phyloP scores from a whole-genome alignment of 2,888 invertebrate genomes.

The Andrena camellia region DNA sequence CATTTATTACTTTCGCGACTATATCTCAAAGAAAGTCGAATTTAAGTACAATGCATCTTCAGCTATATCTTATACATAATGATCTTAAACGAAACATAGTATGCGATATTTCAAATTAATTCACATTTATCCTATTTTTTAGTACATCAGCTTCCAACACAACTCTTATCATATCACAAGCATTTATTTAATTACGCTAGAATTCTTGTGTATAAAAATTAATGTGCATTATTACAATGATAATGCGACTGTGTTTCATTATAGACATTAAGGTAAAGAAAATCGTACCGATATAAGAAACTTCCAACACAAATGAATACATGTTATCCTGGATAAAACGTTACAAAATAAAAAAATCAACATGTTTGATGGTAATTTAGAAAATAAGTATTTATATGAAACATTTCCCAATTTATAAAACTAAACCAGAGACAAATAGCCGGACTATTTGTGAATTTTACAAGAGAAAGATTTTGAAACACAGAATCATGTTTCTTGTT shows the following conservation, averaged over 20 bases:
- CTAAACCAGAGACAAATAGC: slow-evolving; percentile 37
- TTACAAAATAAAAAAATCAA: slow-evolving; percentile 55
- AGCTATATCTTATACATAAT: slow-evolving; percentile 16
- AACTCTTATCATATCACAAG: slow-evolving; percentile 30
- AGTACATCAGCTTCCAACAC: slow-evolving; percentile 25
- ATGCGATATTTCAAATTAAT: slow-evolving; percentile 15
- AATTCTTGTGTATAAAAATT: slow-evolving; percentile 18
- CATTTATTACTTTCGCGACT: slow-evolving; percentile 30
- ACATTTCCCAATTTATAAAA: slow-evolving; percentile 46
- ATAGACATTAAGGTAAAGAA: slow-evolving; percentile 45
- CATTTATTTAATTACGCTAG: slow-evolving; percentile 27
- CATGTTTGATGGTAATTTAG: slow-evolving; percentile 55
- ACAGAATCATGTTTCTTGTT: slow-evolving; percentile 35
- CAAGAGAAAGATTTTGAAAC: slow-evolving; percentile 17
- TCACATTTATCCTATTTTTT: slow-evolving; percentile 38
- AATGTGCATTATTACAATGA: slow-evolving; percentile 22
- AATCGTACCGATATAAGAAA: slow-evolving; percentile 50
- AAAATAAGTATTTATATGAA: slow-evolving; percentile 50
- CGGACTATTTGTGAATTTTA: slow-evolving; percentile 47
- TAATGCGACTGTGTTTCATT: slow-evolving; percentile 48
- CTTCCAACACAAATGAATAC: slow-evolving; percentile 56
- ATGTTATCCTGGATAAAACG: slow-evolving; percentile 56
- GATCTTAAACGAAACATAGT: slow-evolving; percentile 33
- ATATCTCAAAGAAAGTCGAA: background rate
- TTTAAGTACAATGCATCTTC: slow-evolving; percentile 9